Conservation (phyloP, 2,888 invertebrate species). For the Calliopum simillimum region DNA sequence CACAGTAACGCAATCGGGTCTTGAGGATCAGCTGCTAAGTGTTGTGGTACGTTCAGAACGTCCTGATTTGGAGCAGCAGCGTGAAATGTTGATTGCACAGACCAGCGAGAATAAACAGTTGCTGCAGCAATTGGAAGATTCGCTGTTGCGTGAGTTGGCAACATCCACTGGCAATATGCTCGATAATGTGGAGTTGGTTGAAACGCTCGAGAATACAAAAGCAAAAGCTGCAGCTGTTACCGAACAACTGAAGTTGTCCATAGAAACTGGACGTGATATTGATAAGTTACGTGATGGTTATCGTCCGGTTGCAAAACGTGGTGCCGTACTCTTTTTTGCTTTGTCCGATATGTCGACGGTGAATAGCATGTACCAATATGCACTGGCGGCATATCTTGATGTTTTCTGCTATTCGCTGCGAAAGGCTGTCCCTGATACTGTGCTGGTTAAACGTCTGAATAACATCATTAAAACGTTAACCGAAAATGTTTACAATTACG, state of each 20-base stretch:
- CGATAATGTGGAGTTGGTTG: constrained; percentile 87
- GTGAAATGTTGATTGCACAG: constrained; percentile 84
- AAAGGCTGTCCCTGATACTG: constrained; percentile 85
- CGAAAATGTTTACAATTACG: constrained; percentile 90
- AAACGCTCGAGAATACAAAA: constrained; percentile 90
- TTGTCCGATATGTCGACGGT: constrained; percentile 90
- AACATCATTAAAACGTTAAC: constrained; percentile 89
- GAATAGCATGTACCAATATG: constrained; percentile 94
- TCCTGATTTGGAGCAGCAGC: constrained; percentile 87
- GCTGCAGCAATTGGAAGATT: constrained; percentile 86
- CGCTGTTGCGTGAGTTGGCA: constrained; percentile 84
- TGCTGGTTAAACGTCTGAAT: constrained; percentile 77
- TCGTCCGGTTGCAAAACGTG: constrained; percentile 85
- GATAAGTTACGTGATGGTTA: constrained; percentile 87
- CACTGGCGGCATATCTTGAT: constrained; percentile 84
- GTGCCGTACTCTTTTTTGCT: constrained; percentile 91
- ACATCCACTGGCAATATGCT: constrained; percentile 92
- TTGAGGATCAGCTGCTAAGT: constrained; percentile 91
- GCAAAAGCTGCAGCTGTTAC: constrained; percentile 85
- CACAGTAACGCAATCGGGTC: constrained; percentile 85
- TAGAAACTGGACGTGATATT: constrained; percentile 82
- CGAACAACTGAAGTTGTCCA: constrained; percentile 82
- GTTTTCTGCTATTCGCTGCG: constrained; percentile 85
- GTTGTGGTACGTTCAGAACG: constrained; percentile 90
- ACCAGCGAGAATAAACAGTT: constrained; percentile 88